These are phyloP conservation scores for Morpho achilles DNA, from an alignment of 2,888 invertebrate species.

Conservation along the genomic window DNA sequence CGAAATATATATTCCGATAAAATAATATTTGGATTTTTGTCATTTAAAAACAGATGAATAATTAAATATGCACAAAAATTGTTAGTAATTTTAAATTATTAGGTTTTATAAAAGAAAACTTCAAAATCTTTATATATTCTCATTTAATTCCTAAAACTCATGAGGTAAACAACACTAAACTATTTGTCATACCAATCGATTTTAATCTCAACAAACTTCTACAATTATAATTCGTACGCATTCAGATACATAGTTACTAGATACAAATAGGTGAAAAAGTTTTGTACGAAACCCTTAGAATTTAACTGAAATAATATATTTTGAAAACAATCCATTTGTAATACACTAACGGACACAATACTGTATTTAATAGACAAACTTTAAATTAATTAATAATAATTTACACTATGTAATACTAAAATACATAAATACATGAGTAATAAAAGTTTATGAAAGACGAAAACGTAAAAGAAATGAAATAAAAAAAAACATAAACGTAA, in stretches of 20 bases:
- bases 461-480: slow-evolving; percentile 42
- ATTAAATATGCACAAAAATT: no score
- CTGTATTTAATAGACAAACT: slow-evolving; percentile 42
- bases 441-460: slow-evolving; percentile 47
- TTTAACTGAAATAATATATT: slow-evolving; percentile 21
- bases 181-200: slow-evolving; percentile 64
- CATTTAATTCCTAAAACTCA: slow-evolving; percentile 76
- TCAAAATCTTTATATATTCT: slow-evolving; percentile 56
- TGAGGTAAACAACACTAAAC: slow-evolving; percentile 77
- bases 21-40: no score
- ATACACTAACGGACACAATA: slow-evolving; percentile 46
- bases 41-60: no score
- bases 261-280: slow-evolving; percentile 33
- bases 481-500: slow-evolving; percentile 58
- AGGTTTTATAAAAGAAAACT: slow-evolving; percentile 37
- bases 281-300: slow-evolving; percentile 26
- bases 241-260: slow-evolving; percentile 32
- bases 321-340: slow-evolving; percentile 55
- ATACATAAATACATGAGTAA: slow-evolving; percentile 64
- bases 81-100: no score
- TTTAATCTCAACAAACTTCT: slow-evolving; percentile 48
- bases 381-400: slow-evolving; percentile 54
- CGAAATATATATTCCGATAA: no score
- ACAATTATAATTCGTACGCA: slow-evolving; percentile 40
- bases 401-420: slow-evolving; percentile 67